Base-by-base conservation (phyloP, 2,888 invertebrate genomes). In the Phrixothrix hirtus region DNA sequence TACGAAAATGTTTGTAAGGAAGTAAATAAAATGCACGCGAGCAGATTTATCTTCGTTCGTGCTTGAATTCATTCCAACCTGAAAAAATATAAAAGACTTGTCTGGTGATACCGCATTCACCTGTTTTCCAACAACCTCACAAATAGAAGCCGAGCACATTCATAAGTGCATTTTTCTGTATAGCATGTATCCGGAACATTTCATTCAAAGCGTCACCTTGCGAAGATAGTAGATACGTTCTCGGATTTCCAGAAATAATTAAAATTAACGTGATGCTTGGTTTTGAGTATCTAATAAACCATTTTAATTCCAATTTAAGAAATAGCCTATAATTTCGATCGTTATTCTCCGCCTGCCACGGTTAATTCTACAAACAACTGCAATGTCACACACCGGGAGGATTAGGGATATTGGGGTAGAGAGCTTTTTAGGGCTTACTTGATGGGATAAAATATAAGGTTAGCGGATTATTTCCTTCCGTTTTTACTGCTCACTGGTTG, bases 381-480 rank as follows among this genome's bases (percentile, higher is more conserved):
- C 52, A 52, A 34, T 47, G 52, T 52, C 52, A 52, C 50, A 50
- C 52, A 52, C 52, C 52, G 46, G 30, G 52, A 34, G 52, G 52
- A 52, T 52, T 52, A 52, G 46, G 36, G 41, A 47, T 52, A 52
- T 52, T 47, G 46, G 52, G 52, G 52, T 47, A 37, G 52, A 52
- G 52, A 52, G 52, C 52, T 52, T 52, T 52, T 52, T 46, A 47
- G 46, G 46, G 52, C 46, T 52, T 52, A 52, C 52, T 46, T 52
- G 52, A 52, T 52, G 52, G 52, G 52, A 52, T 52, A 52, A 52
- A 52, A 52, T 52, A 52, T 52, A 52, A 52, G 52, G 52, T 52
- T 52, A 46, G 52, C 46, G 52, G 52, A 52, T 52, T 52, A 52
- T 46, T 52, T 52, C 46, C 46, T 52, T 52, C 46, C 52, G 46